Conservation (phyloP, 2,888 invertebrate species). For the Siphlonurus alternatus region DNA sequence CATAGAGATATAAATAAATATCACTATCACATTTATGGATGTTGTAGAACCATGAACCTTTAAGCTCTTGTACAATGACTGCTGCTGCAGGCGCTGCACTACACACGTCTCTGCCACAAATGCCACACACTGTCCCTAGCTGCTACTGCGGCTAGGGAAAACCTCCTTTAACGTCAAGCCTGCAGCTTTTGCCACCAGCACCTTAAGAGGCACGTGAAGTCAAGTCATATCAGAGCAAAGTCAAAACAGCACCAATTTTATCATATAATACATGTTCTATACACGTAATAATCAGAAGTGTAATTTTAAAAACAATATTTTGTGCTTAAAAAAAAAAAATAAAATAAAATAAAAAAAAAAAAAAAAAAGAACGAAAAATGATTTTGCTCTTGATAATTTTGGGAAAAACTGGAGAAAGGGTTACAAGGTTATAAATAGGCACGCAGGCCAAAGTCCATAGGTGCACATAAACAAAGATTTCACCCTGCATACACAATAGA, state of each 20-base stretch:
- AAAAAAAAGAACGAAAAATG: not conserved
- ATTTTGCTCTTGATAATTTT: not conserved
- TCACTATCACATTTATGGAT: slow-evolving; percentile 2
- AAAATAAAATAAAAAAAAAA: slow-evolving; percentile 10
- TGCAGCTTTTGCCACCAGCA: not conserved
- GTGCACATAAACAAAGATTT: not conserved
- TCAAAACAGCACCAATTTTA: not conserved
- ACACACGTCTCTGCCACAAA: not conserved
- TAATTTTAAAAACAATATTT: slow-evolving; percentile 7
- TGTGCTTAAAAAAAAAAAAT: slow-evolving; percentile 6
- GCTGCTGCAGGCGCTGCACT: not conserved
- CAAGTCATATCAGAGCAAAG: not conserved
- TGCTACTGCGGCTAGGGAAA: too few relatives aligned
- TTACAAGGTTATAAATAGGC: not conserved
- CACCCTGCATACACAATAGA: not conserved
- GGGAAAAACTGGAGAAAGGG: not conserved
- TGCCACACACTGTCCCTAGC: not conserved
- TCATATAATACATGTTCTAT: not conserved
- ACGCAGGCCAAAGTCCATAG: not conserved
- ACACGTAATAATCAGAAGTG: slow-evolving; percentile 1
- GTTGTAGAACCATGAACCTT: not conserved
- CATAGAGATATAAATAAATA: not conserved
- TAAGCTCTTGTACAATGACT: not conserved
- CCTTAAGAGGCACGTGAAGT: not conserved
- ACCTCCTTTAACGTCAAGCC: too few relatives aligned